phyloP scores from a whole-genome alignment of 2,888 invertebrate species.

The Oscheius sp. region DNA sequence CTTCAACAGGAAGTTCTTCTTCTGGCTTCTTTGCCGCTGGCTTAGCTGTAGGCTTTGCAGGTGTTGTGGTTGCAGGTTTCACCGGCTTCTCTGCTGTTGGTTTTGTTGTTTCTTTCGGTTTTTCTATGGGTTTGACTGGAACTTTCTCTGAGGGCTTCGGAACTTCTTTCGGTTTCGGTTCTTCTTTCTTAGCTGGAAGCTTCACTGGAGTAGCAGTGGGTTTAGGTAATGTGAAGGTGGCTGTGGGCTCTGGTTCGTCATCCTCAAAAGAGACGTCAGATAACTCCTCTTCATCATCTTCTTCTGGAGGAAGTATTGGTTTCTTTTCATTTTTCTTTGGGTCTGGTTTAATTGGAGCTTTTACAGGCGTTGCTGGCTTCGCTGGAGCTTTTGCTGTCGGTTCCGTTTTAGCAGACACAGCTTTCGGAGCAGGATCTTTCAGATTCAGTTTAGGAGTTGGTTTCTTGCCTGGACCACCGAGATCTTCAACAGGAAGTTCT shows the following conservation, averaged over 20 bases:
- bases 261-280: neutral
- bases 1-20: slow-evolving; percentile 10
- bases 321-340: slow-evolving; percentile 5
- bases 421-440: slow-evolving; percentile 35
- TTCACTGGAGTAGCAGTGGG: slow-evolving; percentile 33
- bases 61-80: slow-evolving; percentile 29
- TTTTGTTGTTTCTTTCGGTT: slow-evolving; percentile 34
- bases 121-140: slow-evolving; percentile 31
- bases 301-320: neutral
- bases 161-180: too few species aligned
- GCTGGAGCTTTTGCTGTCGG: slow-evolving; percentile 8
- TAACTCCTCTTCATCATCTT: neutral
- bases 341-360: slow-evolving; percentile 31
- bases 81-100: slow-evolving; percentile 33
- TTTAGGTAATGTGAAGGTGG: slow-evolving; percentile 28
- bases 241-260: slow-evolving; percentile 34
- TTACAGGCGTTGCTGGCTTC: slow-evolving; percentile 27
- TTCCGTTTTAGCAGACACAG: slow-evolving; percentile 26
- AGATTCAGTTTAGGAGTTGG: slow-evolving; percentile 30
- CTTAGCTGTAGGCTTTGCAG: slow-evolving; percentile 39
- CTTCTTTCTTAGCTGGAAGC: slow-evolving; percentile 34
- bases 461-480: slow-evolving; percentile 40
- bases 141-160: slow-evolving; percentile 32
- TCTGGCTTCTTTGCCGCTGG: slow-evolving; percentile 60
- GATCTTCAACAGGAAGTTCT: slow-evolving; percentile 43